Evolutionary conservation across 2,888 invertebrate genomes (phyloP).

Genomic region (Tethea ocularis): DNA sequence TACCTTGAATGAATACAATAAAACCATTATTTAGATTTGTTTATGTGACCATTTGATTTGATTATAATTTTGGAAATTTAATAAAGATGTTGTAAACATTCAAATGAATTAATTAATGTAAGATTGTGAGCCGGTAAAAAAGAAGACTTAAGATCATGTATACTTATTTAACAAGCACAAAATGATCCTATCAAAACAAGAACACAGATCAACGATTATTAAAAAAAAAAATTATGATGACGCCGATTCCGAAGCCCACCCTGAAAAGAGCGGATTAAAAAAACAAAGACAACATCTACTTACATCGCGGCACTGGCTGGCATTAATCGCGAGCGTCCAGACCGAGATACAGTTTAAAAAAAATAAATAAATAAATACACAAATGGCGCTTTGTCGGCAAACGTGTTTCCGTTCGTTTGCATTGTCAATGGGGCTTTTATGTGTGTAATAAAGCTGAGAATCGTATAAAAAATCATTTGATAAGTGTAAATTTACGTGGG

Average conservation of each 20-base stretch:
- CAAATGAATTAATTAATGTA: no score
- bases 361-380: conserved; percentile 58
- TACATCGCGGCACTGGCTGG: conserved; percentile 49
- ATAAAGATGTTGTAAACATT: not conserved
- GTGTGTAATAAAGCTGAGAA: conserved; percentile 56
- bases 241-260: conserved; percentile 46
- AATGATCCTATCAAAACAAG: not conserved
- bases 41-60: not conserved
- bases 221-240: conserved; percentile 10
- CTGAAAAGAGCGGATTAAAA: conserved; percentile 46
- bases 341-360: conserved; percentile 70
- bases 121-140: no score
- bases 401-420: conserved; percentile 48
- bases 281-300: conserved; percentile 33
- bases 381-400: conserved; percentile 70
- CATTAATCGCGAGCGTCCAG: conserved; percentile 69
- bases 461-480: conserved; percentile 57
- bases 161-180: not conserved
- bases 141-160: no score
- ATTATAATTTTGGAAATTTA: not conserved
- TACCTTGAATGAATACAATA: not conserved
- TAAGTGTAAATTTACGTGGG: conserved; percentile 68
- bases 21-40: conserved; percentile 2
- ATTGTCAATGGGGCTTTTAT: conserved; percentile 45
- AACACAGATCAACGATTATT: not conserved